Base-by-base conservation (phyloP, 2,113 vertebrate species). In the Myocastor coypus region DNA sequence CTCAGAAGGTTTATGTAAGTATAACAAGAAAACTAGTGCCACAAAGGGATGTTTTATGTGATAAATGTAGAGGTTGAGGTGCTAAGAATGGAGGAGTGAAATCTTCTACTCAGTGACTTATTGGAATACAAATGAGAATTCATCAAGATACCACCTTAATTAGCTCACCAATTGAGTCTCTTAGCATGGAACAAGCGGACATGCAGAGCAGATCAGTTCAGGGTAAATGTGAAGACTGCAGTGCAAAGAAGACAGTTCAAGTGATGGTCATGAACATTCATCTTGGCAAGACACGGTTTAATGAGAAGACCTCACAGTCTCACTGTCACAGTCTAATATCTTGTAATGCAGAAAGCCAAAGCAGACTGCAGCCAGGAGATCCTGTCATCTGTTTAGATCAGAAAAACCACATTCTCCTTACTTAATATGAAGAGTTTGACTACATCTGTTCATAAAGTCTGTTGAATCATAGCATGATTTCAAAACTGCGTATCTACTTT, bases 381-480 rank as follows among this genome's bases (percentile, higher is more conserved):
- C 99, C 99, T 95, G 99, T 99, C 92, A 99, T 99, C 84, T 99
- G 99, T 34, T 98, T 99, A 97, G 99, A 99, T 98, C 98, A 99
- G 96, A 99, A 98, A 97, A 98, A 98, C 69, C 99, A 99, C 94
- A 78, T 98, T 46, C 30, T 96, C n/a, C 99, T 99, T 97, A 99
- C 98, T 96, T 98, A 97, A 98, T 98, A 98, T 77, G 98, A 99
- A 93, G 98, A 99, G 91, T 68, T 16, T 16, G 14, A 68, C 64
- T 68, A 68, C 4, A 34, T 32, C 99, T 99, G 98, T 98, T 99
- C 96, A 96, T 99, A 75, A 98, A 99, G 24, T 97, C 99, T 91
- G 99, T 99, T 66, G 99, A 99, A 97, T 99, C 99, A 32, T 94
- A 99, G 0, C 99, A 99, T 98, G 99, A 99, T 66, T 99, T 99